Conservation (phyloP, 1,140 invertebrate species). For the Pachyrhynchus sulphureomaculatus region DNA sequence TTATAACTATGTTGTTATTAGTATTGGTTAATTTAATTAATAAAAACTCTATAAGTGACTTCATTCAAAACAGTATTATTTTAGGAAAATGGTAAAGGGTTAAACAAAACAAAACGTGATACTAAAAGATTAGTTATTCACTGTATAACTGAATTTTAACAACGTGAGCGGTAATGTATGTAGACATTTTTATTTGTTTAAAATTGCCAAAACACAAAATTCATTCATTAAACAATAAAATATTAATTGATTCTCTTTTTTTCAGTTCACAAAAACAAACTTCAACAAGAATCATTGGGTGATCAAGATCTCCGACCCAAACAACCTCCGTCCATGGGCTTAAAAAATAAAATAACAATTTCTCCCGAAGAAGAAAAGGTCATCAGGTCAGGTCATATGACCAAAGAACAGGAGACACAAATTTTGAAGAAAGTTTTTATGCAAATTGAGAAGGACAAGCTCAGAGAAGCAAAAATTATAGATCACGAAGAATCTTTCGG, state of each 20-base stretch:
- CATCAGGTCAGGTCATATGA: slow-evolving; percentile 64
- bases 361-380: slow-evolving; percentile 77
- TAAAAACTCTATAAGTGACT: no score
- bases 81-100: no score
- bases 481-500: slow-evolving; percentile 53
- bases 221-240: no score
- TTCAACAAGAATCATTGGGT: slow-evolving; percentile 41
- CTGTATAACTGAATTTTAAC: no score
- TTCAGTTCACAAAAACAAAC: slow-evolving; percentile 38
- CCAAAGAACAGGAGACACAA: slow-evolving; percentile 76
- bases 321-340: slow-evolving; percentile 15
- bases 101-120: no score
- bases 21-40: no score
- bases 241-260: neutral
- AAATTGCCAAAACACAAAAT: no score
- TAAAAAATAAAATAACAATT: slow-evolving; percentile 71
- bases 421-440: slow-evolving; percentile 76
- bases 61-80: no score
- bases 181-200: no score
- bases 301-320: slow-evolving; percentile 54
- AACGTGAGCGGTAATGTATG: no score
- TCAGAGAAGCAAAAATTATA: slow-evolving; percentile 72
- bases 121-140: no score
- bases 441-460: slow-evolving; percentile 76
- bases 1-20: no score